Percentiles rank a stretch among this genome's conserved stretches.
These are phyloP conservation scores for Tolmerus cingulatus DNA, from an alignment of 2,888 invertebrate genomes.

Conservation along the genomic window DNA sequence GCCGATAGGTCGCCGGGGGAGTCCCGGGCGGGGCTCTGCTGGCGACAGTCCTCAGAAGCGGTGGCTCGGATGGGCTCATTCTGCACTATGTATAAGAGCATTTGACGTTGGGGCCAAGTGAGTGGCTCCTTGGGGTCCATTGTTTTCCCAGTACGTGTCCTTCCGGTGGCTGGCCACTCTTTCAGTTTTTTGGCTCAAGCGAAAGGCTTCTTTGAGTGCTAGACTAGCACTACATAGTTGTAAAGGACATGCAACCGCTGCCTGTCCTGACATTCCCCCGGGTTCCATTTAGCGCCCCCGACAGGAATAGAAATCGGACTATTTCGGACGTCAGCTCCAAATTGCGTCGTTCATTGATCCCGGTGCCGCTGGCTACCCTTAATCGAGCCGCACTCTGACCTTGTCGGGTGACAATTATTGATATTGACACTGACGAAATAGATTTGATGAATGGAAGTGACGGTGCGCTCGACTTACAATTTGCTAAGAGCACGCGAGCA, in stretches of 20 bases:
- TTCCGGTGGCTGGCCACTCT: background rate
- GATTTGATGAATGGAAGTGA: conserved; percentile 25
- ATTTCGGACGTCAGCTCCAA: background rate
- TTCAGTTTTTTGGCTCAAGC: background rate
- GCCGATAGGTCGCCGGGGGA: background rate
- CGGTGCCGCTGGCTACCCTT: background rate
- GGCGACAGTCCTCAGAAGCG: background rate
- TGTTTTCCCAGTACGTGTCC: background rate
- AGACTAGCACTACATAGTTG: background rate
- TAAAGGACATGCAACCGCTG: conserved; percentile 12
- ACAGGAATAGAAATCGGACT: conserved; percentile 3
- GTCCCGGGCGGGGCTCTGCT: background rate
- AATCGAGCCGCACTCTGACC: background rate
- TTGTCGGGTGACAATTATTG: conserved; percentile 2
- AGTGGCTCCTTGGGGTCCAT: background rate
- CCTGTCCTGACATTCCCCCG: background rate
- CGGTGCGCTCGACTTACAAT: conserved; percentile 13
- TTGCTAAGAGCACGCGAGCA: conserved; percentile 31
- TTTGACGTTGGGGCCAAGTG: background rate
- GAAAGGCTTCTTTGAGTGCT: background rate
- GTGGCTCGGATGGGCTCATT: background rate
- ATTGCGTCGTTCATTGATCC: conserved; percentile 25
- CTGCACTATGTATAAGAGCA: conserved; percentile 5
- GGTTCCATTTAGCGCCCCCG: background rate
- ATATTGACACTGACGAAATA: conserved; percentile 35